Evolutionary conservation across 2,888 invertebrate genomes (phyloP).

Genomic region (Meganola albula): DNA sequence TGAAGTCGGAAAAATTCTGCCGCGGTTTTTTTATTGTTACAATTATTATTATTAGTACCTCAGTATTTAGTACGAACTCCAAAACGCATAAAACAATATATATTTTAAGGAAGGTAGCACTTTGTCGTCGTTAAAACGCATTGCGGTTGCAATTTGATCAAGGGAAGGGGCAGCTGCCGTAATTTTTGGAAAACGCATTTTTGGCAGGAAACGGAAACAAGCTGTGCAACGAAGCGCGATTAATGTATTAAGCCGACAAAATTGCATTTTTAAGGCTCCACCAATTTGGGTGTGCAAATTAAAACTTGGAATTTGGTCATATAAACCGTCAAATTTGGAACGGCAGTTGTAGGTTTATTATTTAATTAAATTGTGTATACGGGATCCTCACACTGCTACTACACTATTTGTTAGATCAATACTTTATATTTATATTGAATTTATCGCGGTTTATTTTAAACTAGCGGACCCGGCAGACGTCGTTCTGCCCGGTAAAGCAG

Average conservation of each 20-base stretch:
- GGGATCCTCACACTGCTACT: constrained; percentile 1
- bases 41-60: no score
- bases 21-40: no score
- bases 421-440: no score
- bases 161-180: constrained; percentile 46
- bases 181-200: constrained; percentile 69
- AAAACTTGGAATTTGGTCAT: constrained; percentile 18
- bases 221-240: constrained; percentile 61
- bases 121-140: neutral
- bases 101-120: constrained; percentile 15
- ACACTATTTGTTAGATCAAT: no score
- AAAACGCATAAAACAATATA: no score
- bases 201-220: constrained; percentile 72
- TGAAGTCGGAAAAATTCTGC: no score
- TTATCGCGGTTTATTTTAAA: no score
- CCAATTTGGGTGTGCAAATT: constrained; percentile 48
- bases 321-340: constrained; percentile 18
- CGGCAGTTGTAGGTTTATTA: constrained; percentile 13
- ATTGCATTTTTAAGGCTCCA: constrained; percentile 73
- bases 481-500: no score
- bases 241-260: constrained; percentile 62
- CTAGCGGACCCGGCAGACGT: no score
- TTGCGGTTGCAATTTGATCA: constrained; percentile 31
- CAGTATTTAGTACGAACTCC: no score
- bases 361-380: constrained; percentile 13